Evolutionary conservation across 2,797 vertebrate species (phyloP), one percentile per base, ranked within the genome.

Genomic region (Onychomys torridus): DNA sequence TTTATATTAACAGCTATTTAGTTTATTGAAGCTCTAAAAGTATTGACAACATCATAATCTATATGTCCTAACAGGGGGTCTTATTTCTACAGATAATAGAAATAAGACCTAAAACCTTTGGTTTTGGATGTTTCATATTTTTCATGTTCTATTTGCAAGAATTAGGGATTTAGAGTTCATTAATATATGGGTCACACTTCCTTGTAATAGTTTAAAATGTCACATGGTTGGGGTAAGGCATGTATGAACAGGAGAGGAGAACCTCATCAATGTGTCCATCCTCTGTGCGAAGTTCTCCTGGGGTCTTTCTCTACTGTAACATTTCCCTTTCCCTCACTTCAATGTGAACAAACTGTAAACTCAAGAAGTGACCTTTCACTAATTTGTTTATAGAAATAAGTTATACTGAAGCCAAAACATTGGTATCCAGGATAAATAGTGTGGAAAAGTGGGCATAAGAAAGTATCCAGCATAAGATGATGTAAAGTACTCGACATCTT

Each of bases 61-160:
- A 6, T 21, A 29, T 87, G 11, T 94, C 11, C 29, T 93, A 76
- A 76, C 27, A 32, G 11, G 9, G 59, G 59, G 1, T 32, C 11
- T 49, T 73, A 90, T 57, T 90, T 57, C 81, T 95, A 29, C 73
- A 75, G 76, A 89, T 63, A 87, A 78, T 29, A 32, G 84, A 63
- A 93, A 29, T 16, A 87, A 93, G 23, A 1, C 11, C 43, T 43
- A 77, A n/a, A 55, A 6, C 32, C 40, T 90, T 93, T 92, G 17
- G 9, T 90, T 73, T 89, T 55, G 65, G 16, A 73, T 82, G 13
- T 89, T 82, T n/a, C 40, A 40, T 71, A n/a, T 81, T 75, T 57
- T 49, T 25, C 2, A 82, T 32, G 29, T 27, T 93, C 93, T 92
- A 76, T 83, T 3, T 81, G 43, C 9, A 77, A 94, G 59, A 85